Conservation (phyloP, 2,113 vertebrate genomes). For the Phainopepla nitens region DNA sequence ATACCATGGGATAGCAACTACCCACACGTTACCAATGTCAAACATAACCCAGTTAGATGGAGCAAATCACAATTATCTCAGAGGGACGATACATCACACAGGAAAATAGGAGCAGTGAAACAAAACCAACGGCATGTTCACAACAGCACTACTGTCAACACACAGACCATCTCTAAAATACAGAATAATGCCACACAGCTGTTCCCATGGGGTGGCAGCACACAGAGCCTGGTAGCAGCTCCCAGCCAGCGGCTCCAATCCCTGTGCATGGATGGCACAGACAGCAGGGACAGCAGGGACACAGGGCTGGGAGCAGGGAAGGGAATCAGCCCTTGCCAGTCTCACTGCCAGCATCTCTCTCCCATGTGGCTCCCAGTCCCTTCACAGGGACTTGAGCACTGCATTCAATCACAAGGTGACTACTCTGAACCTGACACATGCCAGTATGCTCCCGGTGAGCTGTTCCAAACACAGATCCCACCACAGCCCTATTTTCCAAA, state of each 20-base stretch:
- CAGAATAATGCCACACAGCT: background rate
- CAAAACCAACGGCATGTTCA: background rate
- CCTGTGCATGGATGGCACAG: accelerated
- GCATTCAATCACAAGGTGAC: background rate
- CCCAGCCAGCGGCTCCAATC: background rate
- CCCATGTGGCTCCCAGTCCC: background rate
- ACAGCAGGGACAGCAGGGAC: background rate
- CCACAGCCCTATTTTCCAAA: background rate
- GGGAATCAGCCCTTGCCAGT: background rate
- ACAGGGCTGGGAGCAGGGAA: accelerated
- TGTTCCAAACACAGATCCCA: background rate
- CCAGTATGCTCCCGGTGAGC: background rate
- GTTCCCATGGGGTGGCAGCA: background rate
- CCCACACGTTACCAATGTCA: background rate
- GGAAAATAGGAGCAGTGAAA: background rate
- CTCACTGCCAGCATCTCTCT: background rate
- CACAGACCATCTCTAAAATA: background rate
- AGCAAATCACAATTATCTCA: background rate
- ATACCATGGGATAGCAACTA: background rate
- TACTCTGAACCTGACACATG: background rate
- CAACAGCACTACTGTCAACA: background rate
- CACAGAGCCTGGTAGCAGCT: background rate
- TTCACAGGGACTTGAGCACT: background rate
- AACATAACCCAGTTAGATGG: background rate
- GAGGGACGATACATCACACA: background rate